Base-by-base conservation (phyloP, 2,888 invertebrate genomes). In the Andricus curvator region DNA sequence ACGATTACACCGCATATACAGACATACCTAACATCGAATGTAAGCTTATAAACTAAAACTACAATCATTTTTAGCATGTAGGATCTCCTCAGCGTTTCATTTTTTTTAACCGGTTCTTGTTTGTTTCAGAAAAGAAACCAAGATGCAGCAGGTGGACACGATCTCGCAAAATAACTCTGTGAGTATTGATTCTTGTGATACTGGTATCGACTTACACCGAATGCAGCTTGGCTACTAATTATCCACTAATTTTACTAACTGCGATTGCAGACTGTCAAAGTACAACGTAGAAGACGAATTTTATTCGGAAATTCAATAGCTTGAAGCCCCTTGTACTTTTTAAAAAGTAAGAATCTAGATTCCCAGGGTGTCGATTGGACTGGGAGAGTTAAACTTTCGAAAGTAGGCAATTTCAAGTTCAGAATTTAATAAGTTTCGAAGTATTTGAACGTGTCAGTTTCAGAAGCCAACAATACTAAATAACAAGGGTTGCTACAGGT, bases 111-210 rank as follows among this genome's bases (percentile, higher is more conserved):
- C 9, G 8, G 6, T 60, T 77, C 64, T 80, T 86, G 81, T 88
- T 88, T 89, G 86, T 93, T 93, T 74, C 90, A 93, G 93, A 92
- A 93, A 89, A 89, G 91, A 92, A 91, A 90, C 88, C 93, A 94
- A 93, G 92, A 94, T 94, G 95, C 94, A 94, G 94, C 94, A 94
- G 93, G 94, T 94, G 91, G 94, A 94, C 88, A 91, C 94, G 88
- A 93, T 94, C 88, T 93, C 93, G 88, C 94, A 94, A 90, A 94
- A 94, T 92, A 94, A 94, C 92, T 93, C 94, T 88, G 94, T 94
- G 92, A 94, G 94, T 93, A 84, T 84, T 22, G 37, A 44, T 67
- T 29, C 41, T 20, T 48, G 29, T 33, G 56, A 62, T 29, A 17
- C 9, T 68, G 41, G n/a, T 37, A 22, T 62, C 29, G 29, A 20